These are phyloP conservation scores for Sylvilagus floridanus DNA, from an alignment of 2,797 vertebrate genomes.

Conservation along the genomic window DNA sequence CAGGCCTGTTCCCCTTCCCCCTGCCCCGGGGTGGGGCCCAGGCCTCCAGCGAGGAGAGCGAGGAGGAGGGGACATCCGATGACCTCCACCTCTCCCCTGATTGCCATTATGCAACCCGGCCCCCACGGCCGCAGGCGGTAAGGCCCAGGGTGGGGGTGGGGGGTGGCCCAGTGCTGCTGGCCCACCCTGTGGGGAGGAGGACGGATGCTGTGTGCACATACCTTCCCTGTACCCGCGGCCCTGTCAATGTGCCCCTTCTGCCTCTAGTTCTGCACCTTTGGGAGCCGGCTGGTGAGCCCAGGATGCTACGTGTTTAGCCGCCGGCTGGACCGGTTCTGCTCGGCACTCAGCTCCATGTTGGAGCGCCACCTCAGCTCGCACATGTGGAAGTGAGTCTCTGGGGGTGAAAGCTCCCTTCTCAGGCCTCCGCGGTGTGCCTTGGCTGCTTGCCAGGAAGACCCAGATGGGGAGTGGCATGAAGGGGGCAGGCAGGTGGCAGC, in stretches of 20 bases:
- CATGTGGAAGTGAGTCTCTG: constrained; percentile 93
- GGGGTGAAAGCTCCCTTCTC: not conserved
- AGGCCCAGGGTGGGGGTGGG: constrained; percentile 70
- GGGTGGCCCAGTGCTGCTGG: not conserved
- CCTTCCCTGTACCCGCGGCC: not conserved
- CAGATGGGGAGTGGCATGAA: not conserved
- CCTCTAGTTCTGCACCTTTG: constrained; percentile 93
- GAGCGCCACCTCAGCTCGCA: constrained; percentile 94
- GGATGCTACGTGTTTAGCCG: constrained; percentile 95
- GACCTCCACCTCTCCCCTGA: constrained; percentile 85
- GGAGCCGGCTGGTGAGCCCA: constrained; percentile 92
- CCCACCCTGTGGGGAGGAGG: not conserved
- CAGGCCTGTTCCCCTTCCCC: constrained; percentile 89
- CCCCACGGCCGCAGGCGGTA: constrained; percentile 93
- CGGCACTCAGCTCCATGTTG: constrained; percentile 94
- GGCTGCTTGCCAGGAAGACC: constrained; percentile 30
- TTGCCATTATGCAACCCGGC: constrained; percentile 89
- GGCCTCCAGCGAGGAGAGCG: constrained; percentile 94
- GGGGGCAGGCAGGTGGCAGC: not conserved
- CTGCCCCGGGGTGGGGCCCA: constrained; percentile 86
- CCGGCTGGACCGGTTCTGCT: constrained; percentile 94
- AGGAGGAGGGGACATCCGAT: constrained; percentile 89
- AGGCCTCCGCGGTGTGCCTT: not conserved
- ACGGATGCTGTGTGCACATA: not conserved
- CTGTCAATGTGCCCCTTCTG: not conserved